Conservation (phyloP, 1,140 invertebrate genomes). For the Ooceraea biroi region DNA sequence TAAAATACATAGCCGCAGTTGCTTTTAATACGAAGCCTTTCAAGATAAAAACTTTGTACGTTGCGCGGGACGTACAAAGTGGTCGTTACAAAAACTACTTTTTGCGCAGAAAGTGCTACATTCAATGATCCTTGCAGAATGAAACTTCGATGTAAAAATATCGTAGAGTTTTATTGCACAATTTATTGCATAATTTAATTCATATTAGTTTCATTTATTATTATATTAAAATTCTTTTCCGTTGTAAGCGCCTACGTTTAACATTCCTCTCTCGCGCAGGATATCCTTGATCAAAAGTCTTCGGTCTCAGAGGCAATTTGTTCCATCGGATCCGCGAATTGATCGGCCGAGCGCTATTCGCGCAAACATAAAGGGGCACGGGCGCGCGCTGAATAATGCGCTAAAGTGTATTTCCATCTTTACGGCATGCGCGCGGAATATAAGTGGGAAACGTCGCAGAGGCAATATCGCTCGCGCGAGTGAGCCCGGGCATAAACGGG, state of each 20-base stretch:
- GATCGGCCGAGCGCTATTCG: conserved; percentile 30
- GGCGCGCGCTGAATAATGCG: conserved; percentile 32
- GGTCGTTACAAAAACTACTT: not conserved
- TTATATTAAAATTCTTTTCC: not conserved
- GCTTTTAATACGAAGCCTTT: conserved; percentile 2
- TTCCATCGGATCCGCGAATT: conserved; percentile 17
- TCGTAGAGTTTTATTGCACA: too few relatives aligned
- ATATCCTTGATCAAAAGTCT: not conserved
- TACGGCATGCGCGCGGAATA: conserved; percentile 21
- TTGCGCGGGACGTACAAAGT: not conserved
- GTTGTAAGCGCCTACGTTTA: not conserved
- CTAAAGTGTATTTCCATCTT: conserved; percentile 55
- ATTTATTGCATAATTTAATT: too few relatives aligned
- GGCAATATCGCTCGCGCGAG: conserved; percentile 45
- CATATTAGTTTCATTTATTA: not conserved
- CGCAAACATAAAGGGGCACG: conserved; percentile 24
- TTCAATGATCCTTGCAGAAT: too few relatives aligned
- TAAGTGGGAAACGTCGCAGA: conserved; percentile 49
- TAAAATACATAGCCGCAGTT: not conserved
- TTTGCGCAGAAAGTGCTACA: not conserved
- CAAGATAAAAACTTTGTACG: not conserved
- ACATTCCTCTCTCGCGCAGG: not conserved
- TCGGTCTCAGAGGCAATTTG: not conserved
- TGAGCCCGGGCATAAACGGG: conserved; percentile 18
- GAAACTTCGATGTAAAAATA: too few relatives aligned